phyloP scores from a whole-genome alignment of 2,113 vertebrate species.

The Ahaetulla prasina region DNA sequence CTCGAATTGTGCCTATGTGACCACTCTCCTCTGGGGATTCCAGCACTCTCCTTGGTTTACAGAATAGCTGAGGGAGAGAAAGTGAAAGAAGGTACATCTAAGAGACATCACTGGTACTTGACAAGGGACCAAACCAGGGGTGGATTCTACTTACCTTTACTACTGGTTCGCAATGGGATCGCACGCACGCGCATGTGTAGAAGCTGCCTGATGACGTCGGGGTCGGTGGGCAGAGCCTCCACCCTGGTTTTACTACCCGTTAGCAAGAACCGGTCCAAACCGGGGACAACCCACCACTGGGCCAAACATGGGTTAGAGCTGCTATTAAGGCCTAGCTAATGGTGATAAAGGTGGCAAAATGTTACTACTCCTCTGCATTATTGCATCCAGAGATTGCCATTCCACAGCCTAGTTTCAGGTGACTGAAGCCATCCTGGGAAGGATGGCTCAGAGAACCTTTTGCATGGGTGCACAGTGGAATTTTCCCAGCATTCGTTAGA shows the following conservation, averaged over 20 bases:
- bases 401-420: neutral
- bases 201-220: too few species aligned
- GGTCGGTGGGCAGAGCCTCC: too few species aligned
- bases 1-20: neutral
- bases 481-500: neutral
- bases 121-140: too few species aligned
- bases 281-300: too few species aligned
- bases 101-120: neutral
- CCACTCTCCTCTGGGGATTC: neutral
- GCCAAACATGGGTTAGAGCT: neutral
- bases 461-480: neutral
- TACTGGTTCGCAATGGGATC: too few species aligned
- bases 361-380: neutral
- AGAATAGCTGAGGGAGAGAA: neutral
- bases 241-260: too few species aligned
- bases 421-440: neutral
- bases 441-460: neutral
- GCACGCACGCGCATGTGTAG: too few species aligned
- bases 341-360: neutral
- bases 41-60: neutral
- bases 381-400: neutral
- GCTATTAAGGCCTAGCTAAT: neutral
- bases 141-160: too few species aligned
- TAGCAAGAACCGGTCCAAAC: too few species aligned
- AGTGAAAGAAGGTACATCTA: too few species aligned